Conservation (phyloP, 1,140 invertebrate species). For the Drosophila auraria region DNA sequence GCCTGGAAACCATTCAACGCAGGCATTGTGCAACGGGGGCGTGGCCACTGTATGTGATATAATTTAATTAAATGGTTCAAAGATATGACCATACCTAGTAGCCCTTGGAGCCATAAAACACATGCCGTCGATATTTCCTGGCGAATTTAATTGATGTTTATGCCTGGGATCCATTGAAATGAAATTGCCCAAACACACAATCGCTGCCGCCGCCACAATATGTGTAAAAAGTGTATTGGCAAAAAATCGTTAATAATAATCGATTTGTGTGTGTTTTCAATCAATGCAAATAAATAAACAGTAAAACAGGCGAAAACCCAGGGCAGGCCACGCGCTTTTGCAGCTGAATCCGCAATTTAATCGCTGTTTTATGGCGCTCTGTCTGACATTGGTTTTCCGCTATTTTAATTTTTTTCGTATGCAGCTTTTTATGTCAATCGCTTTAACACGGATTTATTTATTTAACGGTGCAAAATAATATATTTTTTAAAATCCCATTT, state of each 20-base stretch:
- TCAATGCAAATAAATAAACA: conserved; percentile 59
- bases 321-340: conserved; percentile 26
- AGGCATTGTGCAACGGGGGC: conserved; percentile 22
- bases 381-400: conserved; percentile 33
- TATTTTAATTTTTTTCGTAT: background rate
- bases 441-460: conserved; percentile 53
- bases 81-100: conserved; percentile 45
- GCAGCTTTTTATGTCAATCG: conserved; percentile 33
- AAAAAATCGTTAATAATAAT: conserved; percentile 80
- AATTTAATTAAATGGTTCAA: conserved; percentile 70
- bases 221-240: conserved; percentile 54
- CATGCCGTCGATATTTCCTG: conserved; percentile 49
- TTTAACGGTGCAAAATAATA: conserved; percentile 45
- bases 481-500: conserved; percentile 5
- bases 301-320: conserved; percentile 20
- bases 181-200: conserved; percentile 56
- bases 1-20: conserved; percentile 23
- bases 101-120: conserved; percentile 43
- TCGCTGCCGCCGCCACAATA: conserved; percentile 12
- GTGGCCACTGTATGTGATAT: conserved; percentile 42
- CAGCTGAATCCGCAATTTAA: conserved; percentile 69
- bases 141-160: conserved; percentile 77
- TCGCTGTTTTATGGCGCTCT: conserved; percentile 57
- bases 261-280: conserved; percentile 74
- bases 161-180: conserved; percentile 67